Base-by-base conservation (phyloP, 2,888 invertebrate species). In the Troilus luridus region DNA sequence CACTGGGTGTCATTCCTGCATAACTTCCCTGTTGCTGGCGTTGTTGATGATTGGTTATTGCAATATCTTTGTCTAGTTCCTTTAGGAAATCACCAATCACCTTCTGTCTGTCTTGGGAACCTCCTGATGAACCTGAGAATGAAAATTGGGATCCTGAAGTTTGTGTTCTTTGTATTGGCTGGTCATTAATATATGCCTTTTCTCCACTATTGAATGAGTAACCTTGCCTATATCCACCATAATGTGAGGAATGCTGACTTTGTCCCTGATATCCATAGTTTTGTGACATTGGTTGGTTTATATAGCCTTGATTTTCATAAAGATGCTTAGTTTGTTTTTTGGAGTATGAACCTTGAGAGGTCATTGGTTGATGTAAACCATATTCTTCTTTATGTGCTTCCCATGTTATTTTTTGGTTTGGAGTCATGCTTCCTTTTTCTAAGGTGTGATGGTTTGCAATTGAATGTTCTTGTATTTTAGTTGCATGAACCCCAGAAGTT, bases 21-120 rank as follows among this genome's bases (percentile, higher is more conserved):
- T 90, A 72, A 19, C 67, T 72, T 56, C 56, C 67, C 24, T 72
- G 58, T 54, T 72, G 67, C 93, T 94, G 88, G 94, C 93, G 91
- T 93, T 93, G 58, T 94, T 93, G 88, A 94, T 93, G 92, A 94
- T 94, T 54, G 92, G 64, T 90, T 88, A 91, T 91, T 89, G 85
- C 93, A 92, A 64, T 92, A 91, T 59, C 93, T 91, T 91, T 92
- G 92, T 92, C 93, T 92, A 93, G 67, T 91, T 93, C 93, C 10
- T 92, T 92, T 89, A 93, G 27, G 21, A 91, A 91, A 21, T 72
- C 85, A n/a, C 88, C 90, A 64, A 91, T 90, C 81, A 54, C 60
- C 62, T 67, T 81, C 1, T 91, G 14, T 56, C 27, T 91, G 72
- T 67, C 64, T 77, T 77, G 27, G 41, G 72, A 77, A 54, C 89